phyloP scores from a whole-genome alignment of 2,888 invertebrate species.

The Coecobrya sp. region DNA sequence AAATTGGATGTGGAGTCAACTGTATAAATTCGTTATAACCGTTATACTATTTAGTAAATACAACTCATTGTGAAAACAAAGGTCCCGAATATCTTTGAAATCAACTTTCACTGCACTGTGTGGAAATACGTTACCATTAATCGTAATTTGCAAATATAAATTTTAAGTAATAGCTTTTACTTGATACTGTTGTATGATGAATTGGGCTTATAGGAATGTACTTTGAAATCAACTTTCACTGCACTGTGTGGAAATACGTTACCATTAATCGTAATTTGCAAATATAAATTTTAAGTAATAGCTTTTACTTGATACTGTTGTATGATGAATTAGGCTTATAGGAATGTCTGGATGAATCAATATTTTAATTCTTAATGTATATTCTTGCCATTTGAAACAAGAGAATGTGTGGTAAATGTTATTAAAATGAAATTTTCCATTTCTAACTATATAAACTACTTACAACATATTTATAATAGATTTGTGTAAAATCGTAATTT shows the following conservation, averaged over 20 bases:
- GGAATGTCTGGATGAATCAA: too few relatives aligned
- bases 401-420: too few relatives aligned
- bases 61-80: slow-evolving; percentile 40
- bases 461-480: too few relatives aligned
- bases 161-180: neutral
- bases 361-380: too few relatives aligned
- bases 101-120: slow-evolving; percentile 16
- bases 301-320: neutral
- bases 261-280: slow-evolving; percentile 61
- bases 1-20: slow-evolving; percentile 21
- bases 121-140: slow-evolving; percentile 79
- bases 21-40: neutral
- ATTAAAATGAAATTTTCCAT: too few relatives aligned
- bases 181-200: neutral
- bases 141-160: slow-evolving; percentile 3
- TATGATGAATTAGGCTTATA: neutral
- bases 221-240: neutral
- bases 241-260: slow-evolving; percentile 75
- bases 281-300: neutral
- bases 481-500: too few relatives aligned
- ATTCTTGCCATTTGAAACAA: too few relatives aligned
- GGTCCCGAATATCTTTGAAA: slow-evolving; percentile 54
- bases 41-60: neutral
- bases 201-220: neutral
- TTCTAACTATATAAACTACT: too few relatives aligned